Conservation (phyloP, 2,888 invertebrate genomes). For the Drosophila prolongata region DNA sequence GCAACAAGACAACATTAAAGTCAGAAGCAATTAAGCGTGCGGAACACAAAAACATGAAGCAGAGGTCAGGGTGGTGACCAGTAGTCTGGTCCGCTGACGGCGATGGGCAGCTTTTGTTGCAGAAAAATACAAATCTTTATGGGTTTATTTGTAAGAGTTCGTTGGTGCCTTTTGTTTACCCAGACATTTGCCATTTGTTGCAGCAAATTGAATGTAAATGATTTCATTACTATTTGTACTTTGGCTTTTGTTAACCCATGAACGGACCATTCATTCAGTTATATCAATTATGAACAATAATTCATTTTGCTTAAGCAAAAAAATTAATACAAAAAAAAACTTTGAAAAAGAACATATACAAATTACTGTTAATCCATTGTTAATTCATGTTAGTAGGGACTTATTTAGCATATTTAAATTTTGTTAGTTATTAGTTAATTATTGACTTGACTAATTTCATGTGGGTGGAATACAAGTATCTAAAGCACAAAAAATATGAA, state of each 20-base stretch:
- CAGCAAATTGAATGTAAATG: conserved; percentile 66
- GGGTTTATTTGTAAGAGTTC: conserved; percentile 52
- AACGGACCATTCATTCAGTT: conserved; percentile 23
- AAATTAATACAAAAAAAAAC: not conserved
- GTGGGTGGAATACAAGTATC: not conserved
- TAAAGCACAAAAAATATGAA: not conserved
- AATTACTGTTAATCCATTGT: no score
- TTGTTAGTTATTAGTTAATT: no score
- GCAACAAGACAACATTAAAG: conserved; percentile 41
- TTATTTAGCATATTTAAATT: no score
- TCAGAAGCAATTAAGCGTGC: conserved; percentile 73
- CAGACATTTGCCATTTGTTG: conserved; percentile 64
- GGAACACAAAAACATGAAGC: conserved; percentile 40
- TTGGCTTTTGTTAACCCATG: conserved; percentile 23
- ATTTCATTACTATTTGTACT: conserved; percentile 29
- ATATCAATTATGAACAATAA: conserved; percentile 46
- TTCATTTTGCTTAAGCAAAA: conserved; percentile 12
- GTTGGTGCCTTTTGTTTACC: conserved; percentile 52
- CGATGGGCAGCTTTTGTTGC: conserved; percentile 57
- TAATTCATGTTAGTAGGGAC: no score
- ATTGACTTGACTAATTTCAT: no score
- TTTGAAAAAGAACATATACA: no score
- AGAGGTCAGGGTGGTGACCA: conserved; percentile 16
- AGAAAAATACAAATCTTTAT: conserved; percentile 31
- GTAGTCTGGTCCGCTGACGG: conserved; percentile 1